Base-by-base conservation (phyloP, 1,140 invertebrate species). In the Mya arenaria region DNA sequence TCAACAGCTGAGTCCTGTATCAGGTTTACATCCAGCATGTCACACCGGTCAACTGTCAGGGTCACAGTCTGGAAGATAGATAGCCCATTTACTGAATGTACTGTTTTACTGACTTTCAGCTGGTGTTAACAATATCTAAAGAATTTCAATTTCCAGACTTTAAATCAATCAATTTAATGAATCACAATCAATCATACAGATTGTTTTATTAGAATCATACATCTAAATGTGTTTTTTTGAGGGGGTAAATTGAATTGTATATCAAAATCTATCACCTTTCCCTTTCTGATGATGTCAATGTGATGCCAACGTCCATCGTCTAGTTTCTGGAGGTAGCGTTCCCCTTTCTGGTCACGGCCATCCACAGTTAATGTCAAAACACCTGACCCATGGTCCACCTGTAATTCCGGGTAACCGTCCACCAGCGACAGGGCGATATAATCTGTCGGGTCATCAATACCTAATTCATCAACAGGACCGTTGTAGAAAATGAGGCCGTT, bases 261-360 rank as follows among this genome's bases (percentile, higher is more conserved):
- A n/a, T n/a, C n/a, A n/a, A n/a, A n/a, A n/a, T n/a, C n/a, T n/a
- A n/a, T 36, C 79, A 95, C 95, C 94, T 98, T 97, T 23, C 97
- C 97, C 89, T 97, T 96, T 97, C 97, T 98, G 90, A 98, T 98
- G 71, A 99, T 95, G 92, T 99, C 98, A 63, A 99, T 93, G 84
- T 97, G 94, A 93, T 99, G 98, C 98, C 98, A 99, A 90, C 97
- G 96, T 3, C 98, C 97, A 92, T 99, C 97, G 90, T 97, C 96
- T 56, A 99, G 91, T 0, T 95, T 95, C 88, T 96, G 96, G 87
- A 96, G 96, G 87, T 52, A 66, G 15, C 82, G 77, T 13, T 85
- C 65, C 3, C 75, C 74, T 19, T 68, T 56, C 23, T 44, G 62
- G 41, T 90, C 89, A 32, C 83, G 82, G 0, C 89, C 91, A 83